phyloP scores from a whole-genome alignment of 2,113 vertebrate species.

The Melanocharis versteri region DNA sequence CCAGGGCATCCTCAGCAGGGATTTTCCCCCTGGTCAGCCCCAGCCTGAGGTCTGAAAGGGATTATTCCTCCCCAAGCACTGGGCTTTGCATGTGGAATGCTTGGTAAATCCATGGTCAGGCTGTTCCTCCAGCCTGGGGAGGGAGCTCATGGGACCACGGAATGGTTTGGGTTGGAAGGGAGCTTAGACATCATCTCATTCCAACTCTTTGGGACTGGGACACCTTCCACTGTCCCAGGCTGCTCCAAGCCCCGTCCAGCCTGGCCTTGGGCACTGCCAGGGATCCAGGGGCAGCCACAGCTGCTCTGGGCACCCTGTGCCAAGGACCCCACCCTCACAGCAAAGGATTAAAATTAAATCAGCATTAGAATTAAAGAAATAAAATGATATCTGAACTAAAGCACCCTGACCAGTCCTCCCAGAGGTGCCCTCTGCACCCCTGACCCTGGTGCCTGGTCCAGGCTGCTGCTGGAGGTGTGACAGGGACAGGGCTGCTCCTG shows the following conservation, averaged over 20 bases:
- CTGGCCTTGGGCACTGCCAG: background rate
- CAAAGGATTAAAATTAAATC: background rate
- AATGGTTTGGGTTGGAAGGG: background rate
- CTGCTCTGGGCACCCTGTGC: background rate
- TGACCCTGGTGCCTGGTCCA: background rate
- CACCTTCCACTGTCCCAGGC: background rate
- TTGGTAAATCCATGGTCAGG: background rate
- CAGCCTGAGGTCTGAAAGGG: background rate
- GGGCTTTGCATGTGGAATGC: background rate
- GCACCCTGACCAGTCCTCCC: background rate
- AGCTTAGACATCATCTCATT: background rate
- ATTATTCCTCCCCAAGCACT: background rate
- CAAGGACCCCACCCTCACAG: background rate
- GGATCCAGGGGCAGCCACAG: background rate
- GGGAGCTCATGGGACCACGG: background rate
- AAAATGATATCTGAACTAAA: background rate
- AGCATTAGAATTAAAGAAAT: background rate
- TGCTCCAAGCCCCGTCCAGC: background rate
- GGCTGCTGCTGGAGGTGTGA: background rate
- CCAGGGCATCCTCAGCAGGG: background rate
- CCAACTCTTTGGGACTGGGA: background rate
- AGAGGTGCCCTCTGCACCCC: background rate
- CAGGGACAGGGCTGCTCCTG: accelerated
- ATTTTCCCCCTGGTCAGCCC: background rate
- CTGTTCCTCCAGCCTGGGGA: background rate